Evolutionary conservation across 1,140 invertebrate species (phyloP).

Genomic region (Pachypsylla venusta): DNA sequence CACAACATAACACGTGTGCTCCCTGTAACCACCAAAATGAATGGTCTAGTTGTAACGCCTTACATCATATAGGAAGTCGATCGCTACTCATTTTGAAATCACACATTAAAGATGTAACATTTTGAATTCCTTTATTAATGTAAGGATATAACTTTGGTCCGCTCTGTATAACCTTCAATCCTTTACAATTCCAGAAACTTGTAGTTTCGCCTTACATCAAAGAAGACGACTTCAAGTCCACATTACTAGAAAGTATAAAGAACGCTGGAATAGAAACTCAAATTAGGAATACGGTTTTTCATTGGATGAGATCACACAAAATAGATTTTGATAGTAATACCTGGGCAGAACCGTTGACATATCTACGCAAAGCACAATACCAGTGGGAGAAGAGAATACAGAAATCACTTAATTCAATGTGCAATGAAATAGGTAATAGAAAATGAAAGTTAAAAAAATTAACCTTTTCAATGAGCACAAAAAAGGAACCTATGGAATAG

Average conservation of each 20-base stretch:
- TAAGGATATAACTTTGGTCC: no score
- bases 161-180: no score
- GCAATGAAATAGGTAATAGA: constrained; percentile 49
- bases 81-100: no score
- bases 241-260: constrained; percentile 53
- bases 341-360: constrained; percentile 36
- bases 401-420: constrained; percentile 90
- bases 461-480: not conserved
- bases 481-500: no score
- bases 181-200: constrained; percentile 49
- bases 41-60: no score
- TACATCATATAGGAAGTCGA: no score
- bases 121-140: no score
- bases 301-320: constrained; percentile 50
- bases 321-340: constrained; percentile 18
- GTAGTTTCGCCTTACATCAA: constrained; percentile 53
- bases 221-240: constrained; percentile 58
- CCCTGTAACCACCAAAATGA: no score
- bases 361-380: constrained; percentile 60
- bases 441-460: not conserved
- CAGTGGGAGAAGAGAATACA: constrained; percentile 87
- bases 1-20: no score
- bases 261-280: constrained; percentile 59
- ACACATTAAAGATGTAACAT: no score
- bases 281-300: constrained; percentile 64